Percentiles rank a stretch among this genome's conserved stretches.
Evolutionary conservation across 2,888 invertebrate species (phyloP).

Genomic region (Xanthia togata): DNA sequence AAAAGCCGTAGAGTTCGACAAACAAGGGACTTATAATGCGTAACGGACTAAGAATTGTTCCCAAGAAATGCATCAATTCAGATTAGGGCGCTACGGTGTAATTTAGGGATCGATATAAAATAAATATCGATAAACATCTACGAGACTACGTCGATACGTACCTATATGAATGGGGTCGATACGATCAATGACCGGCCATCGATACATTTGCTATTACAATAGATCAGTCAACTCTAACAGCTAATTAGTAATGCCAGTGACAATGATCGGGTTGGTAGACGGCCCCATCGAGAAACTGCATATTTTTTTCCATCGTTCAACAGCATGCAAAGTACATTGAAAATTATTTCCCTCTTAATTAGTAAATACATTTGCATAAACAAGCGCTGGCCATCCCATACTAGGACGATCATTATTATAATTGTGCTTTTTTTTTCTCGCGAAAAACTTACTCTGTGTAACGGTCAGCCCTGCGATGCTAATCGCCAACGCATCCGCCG

Average conservation of each 20-base stretch:
- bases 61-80: constrained; percentile 79
- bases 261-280: constrained; percentile 74
- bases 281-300: constrained; percentile 72
- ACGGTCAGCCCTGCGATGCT: constrained; percentile 84
- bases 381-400: constrained; percentile 85
- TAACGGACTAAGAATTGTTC: constrained; percentile 85
- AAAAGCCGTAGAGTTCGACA: constrained; percentile 85
- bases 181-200: constrained; percentile 69
- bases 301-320: constrained; percentile 74
- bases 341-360: constrained; percentile 88
- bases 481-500: constrained; percentile 87
- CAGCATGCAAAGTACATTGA: constrained; percentile 84
- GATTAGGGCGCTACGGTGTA: constrained; percentile 72
- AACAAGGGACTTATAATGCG: constrained; percentile 88
- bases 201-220: constrained; percentile 70
- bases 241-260: constrained; percentile 80
- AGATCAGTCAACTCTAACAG: constrained; percentile 78
- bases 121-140: constrained; percentile 72
- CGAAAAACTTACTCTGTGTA: constrained; percentile 85
- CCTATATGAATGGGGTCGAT: constrained; percentile 50
- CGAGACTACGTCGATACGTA: constrained; percentile 45
- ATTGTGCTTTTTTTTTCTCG: constrained; percentile 85
- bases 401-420: constrained; percentile 88
- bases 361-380: constrained; percentile 87
- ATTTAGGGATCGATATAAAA: constrained; percentile 65